phyloP scores from a whole-genome alignment of 2,888 invertebrate genomes.

The Hyles lineata region DNA sequence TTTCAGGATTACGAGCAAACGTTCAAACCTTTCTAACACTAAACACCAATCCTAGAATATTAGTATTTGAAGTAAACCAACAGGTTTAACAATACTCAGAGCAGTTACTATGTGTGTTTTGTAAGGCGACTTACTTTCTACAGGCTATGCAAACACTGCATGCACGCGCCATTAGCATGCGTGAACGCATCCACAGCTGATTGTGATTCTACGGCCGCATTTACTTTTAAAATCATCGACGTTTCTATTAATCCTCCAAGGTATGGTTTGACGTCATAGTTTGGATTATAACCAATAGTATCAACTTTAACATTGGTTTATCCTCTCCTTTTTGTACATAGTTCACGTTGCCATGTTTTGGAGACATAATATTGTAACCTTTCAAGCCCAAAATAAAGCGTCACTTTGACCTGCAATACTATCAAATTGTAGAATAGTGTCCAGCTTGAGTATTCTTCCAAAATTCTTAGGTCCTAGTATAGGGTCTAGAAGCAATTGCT shows the following conservation, averaged over 20 bases:
- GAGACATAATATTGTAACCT: too few species aligned
- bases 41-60: background rate
- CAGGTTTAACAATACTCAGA: constrained; percentile 19
- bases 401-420: too few species aligned
- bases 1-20: too few species aligned
- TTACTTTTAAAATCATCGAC: constrained; percentile 27
- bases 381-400: too few species aligned
- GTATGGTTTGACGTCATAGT: constrained; percentile 7
- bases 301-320: background rate
- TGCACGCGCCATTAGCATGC: constrained; percentile 39
- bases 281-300: background rate
- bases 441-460: too few species aligned
- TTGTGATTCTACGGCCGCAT: constrained; percentile 24
- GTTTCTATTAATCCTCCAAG: constrained; percentile 14
- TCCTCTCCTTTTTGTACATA: background rate
- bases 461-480: too few species aligned
- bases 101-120: constrained; percentile 34
- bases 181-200: constrained; percentile 32
- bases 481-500: too few species aligned
- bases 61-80: constrained; percentile 15
- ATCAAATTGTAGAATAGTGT: too few species aligned
- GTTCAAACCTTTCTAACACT: background rate
- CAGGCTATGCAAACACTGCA: constrained; percentile 57
- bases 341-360: background rate
- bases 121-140: constrained; percentile 64